Base-by-base conservation (phyloP, 2,113 vertebrate genomes). In the Bettongia penicillata region DNA sequence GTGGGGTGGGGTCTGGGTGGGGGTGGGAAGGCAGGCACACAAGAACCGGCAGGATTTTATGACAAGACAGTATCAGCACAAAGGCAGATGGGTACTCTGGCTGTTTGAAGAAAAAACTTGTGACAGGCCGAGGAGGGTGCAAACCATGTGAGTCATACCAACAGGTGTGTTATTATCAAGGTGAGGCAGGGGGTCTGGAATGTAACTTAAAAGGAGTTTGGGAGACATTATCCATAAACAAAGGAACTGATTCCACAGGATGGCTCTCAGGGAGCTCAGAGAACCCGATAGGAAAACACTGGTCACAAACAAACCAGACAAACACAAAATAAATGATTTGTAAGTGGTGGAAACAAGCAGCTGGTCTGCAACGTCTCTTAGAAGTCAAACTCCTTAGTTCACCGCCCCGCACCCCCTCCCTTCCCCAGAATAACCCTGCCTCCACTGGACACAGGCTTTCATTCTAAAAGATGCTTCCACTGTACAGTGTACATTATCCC, bases 141-240 rank as follows among this genome's bases (percentile, higher is more conserved):
- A 7, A 77, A 53, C 0, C 0, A 50, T 26, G 0, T 31, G 91
- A 96, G 94, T 97, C 8, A 9, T 0, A 8, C 8, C 0, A 90
- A 93, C 92, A 97, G 95, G 97, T 97, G 96, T 92, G 96, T 95
- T 97, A 94, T 96, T 96, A 92, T 28, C 0, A 0, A 90, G 19
- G 91, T n/a, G 91, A 92, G 53, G 90, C 57, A 92, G 96, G 93
- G 92, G 93, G 94, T 95, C 97, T 94, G 96, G 95, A 97, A 96
- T 89, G 93, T 84, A 89, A 96, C 95, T 95, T 97, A 6, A 1
- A 48, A 96, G 91, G 68, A 48, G 14, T 1, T 49, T 84, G 37
- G 3, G 90, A 97, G 95, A 97, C 90, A 91, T 93, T 94, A 95
- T 57, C 48, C 93, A 95, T 89, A 96, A 94, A 95, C 16, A 89